A percentile compares a stretch with the other conserved stretches of the same genome.
These are phyloP conservation scores for Tryphoninae sp. DNA, from an alignment of 2,888 invertebrate genomes.

Conservation along the genomic window DNA sequence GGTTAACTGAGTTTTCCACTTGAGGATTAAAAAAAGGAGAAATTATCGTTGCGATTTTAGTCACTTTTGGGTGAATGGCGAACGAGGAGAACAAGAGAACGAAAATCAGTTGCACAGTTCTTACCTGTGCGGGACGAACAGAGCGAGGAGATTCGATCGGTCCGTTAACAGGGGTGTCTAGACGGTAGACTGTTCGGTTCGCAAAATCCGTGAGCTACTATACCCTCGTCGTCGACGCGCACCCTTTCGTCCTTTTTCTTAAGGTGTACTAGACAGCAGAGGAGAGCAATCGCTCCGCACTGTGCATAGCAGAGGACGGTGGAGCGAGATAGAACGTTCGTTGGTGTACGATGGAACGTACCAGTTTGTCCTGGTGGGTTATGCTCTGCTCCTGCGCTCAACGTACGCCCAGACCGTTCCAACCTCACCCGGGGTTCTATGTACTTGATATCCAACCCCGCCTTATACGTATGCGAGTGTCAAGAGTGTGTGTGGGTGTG, in stretches of 20 bases:
- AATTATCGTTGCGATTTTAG: neutral
- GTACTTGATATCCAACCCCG: constrained; percentile 69
- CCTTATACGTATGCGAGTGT: constrained; percentile 5
- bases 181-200: constrained; percentile 50
- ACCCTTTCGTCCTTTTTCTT: constrained; percentile 60
- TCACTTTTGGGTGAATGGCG: neutral
- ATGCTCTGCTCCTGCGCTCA: constrained; percentile 77
- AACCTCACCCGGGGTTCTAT: constrained; percentile 70
- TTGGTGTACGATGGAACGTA: constrained; percentile 54
- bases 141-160: constrained; percentile 41
- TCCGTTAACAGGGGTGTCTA: constrained; percentile 53
- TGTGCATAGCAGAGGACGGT: neutral
- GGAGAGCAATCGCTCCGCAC: neutral
- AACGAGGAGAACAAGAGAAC: neutral
- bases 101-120: constrained; percentile 20
- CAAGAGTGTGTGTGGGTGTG: neutral
- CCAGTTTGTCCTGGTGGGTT: constrained; percentile 74
- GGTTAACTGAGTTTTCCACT: neutral
- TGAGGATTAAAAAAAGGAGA: neutral
- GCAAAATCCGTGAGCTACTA: constrained; percentile 45
- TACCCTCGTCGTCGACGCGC: constrained; percentile 50
- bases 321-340: constrained; percentile 20
- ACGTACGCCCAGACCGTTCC: constrained; percentile 69
- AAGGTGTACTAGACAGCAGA: constrained; percentile 24
- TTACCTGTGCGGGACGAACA: constrained; percentile 51